These are phyloP conservation scores for Sarcophaga variegata DNA, from an alignment of 2,888 invertebrate species.

Conservation along the genomic window DNA sequence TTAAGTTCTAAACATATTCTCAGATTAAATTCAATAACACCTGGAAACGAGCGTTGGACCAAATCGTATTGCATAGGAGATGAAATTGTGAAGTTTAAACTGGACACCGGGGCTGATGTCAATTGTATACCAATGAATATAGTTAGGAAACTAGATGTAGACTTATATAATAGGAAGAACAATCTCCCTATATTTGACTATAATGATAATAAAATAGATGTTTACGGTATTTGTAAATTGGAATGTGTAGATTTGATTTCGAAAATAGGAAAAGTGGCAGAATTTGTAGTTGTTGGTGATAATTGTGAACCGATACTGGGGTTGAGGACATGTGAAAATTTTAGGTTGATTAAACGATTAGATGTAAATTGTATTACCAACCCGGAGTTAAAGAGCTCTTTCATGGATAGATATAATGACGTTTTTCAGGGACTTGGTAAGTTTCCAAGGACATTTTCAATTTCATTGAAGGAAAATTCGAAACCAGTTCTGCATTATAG, in stretches of 20 bases:
- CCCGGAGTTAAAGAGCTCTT: slow-evolving; percentile 2
- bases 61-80: too few species aligned
- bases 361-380: slow-evolving; percentile 72
- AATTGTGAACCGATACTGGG: slow-evolving; percentile 51
- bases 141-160: slow-evolving; percentile 43
- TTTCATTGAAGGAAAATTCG: slow-evolving; percentile 64
- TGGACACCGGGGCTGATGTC: slow-evolving; percentile 66
- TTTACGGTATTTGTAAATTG: too few species aligned
- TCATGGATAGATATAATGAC: slow-evolving; percentile 38
- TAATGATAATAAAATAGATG: too few species aligned
- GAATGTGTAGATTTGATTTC: slow-evolving; percentile 4
- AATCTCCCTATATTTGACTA: too few species aligned
- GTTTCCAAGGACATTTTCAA: slow-evolving; percentile 61
- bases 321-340: slow-evolving; percentile 13
- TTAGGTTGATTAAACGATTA: slow-evolving; percentile 45
- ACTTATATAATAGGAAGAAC: too few species aligned
- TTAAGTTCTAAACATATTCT: slow-evolving; percentile 35
- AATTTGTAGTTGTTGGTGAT: slow-evolving; percentile 45
- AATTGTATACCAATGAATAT: slow-evolving; percentile 64
- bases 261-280: background rate
- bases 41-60: too few species aligned
- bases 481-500: slow-evolving; percentile 68
- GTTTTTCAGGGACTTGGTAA: slow-evolving; percentile 66
- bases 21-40: slow-evolving; percentile 41
- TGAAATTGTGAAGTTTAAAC: slow-evolving; percentile 50